phyloP scores from a whole-genome alignment of 2,888 invertebrate genomes.

The Unio pictorum region DNA sequence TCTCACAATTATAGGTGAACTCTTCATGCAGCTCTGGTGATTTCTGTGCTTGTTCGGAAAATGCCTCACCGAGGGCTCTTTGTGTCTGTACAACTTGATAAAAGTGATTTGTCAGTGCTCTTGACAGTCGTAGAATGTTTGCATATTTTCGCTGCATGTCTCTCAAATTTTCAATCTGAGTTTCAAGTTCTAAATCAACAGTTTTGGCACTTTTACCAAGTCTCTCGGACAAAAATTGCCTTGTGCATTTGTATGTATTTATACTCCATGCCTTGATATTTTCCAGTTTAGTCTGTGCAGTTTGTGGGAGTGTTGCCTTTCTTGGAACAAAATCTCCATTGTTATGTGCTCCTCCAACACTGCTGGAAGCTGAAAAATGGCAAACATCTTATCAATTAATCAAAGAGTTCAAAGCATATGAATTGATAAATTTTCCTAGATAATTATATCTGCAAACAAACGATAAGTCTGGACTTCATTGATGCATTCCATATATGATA shows the following conservation, averaged over 20 bases:
- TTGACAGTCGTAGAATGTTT: conserved; percentile 84
- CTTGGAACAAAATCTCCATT: conserved; percentile 62
- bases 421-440: too few relatives aligned
- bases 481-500: too few relatives aligned
- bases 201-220: conserved; percentile 81
- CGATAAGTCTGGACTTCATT: too few relatives aligned
- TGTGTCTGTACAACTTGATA: conserved; percentile 88
- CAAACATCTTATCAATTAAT: neutral
- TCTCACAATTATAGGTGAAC: conserved; percentile 95
- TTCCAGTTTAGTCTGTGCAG: conserved; percentile 77
- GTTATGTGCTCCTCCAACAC: conserved; percentile 35
- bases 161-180: conserved; percentile 91
- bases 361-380: conserved; percentile 54
- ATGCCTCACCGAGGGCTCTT: conserved; percentile 89
- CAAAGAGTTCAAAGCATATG: too few relatives aligned
- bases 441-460: too few relatives aligned
- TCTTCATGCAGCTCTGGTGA: conserved; percentile 95
- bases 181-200: conserved; percentile 85
- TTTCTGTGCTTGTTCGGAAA: conserved; percentile 95
- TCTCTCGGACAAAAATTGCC: conserved; percentile 95
- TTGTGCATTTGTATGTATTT: conserved; percentile 98
- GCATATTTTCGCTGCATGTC: conserved; percentile 94
- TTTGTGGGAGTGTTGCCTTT: conserved; percentile 49
- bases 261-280: conserved; percentile 96
- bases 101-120: conserved; percentile 90